Conservation (phyloP, 2,113 vertebrate species). For the Corythoichthys intestinalis region DNA sequence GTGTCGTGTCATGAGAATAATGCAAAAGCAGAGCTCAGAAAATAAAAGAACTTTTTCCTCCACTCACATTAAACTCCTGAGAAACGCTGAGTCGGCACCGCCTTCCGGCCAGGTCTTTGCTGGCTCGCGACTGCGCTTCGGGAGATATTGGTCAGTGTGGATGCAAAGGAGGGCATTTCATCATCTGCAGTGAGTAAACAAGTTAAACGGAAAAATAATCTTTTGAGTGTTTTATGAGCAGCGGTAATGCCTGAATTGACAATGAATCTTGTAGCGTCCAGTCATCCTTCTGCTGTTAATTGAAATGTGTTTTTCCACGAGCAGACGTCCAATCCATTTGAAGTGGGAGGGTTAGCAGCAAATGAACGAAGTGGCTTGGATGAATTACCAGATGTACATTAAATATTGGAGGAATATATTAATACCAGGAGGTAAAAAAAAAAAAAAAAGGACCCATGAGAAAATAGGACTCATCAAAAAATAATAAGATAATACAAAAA, state of each 20-base stretch:
- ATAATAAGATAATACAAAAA: too few species aligned
- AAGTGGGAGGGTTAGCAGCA: too few species aligned
- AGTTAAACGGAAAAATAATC: slow-evolving; percentile 17
- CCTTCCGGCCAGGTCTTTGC: slow-evolving; percentile 33
- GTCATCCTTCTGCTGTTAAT: too few species aligned
- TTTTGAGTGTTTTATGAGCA: slow-evolving; percentile 45
- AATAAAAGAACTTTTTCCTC: slow-evolving; percentile 38
- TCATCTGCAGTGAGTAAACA: slow-evolving; percentile 16
- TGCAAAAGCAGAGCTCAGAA: slow-evolving; percentile 24
- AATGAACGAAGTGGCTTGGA: too few species aligned
- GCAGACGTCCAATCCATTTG: too few species aligned
- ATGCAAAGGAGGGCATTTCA: slow-evolving; percentile 29
- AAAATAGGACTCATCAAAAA: too few species aligned
- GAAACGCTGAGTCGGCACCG: slow-evolving; percentile 63
- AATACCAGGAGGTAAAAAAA: too few species aligned
- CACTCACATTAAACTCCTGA: slow-evolving; percentile 40
- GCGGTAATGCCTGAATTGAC: slow-evolving; percentile 36
- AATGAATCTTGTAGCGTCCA: too few species aligned
- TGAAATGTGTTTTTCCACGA: too few species aligned
- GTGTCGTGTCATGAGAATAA: neutral
- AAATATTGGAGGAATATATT: too few species aligned
- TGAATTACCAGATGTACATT: too few species aligned
- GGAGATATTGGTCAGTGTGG: slow-evolving; percentile 16
- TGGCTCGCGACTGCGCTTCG: slow-evolving; percentile 25
- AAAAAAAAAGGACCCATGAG: too few species aligned